These are phyloP conservation scores for Bombus haemorrhoidalis DNA, from an alignment of 1,140 invertebrate genomes.

Conservation along the genomic window DNA sequence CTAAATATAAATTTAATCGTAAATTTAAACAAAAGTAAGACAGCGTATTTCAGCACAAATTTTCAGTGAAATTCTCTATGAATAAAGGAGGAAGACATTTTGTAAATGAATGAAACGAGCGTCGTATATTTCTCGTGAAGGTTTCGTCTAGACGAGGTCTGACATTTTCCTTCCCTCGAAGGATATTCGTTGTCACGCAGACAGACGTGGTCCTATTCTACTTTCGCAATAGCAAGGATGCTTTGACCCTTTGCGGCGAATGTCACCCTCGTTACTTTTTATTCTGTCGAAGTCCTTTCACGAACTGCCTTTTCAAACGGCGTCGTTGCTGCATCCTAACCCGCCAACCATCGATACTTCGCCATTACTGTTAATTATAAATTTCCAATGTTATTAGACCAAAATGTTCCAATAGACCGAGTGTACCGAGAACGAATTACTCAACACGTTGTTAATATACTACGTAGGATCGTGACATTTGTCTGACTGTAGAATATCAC, in stretches of 20 bases:
- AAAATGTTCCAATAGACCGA: too few species aligned
- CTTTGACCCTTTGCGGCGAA: conserved; percentile 44
- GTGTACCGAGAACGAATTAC: too few species aligned
- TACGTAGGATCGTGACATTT: background rate
- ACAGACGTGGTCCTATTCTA: conserved; percentile 26
- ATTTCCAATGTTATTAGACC: background rate
- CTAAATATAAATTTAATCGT: background rate
- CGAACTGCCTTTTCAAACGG: background rate
- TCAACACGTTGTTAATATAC: too few species aligned
- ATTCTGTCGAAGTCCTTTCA: conserved; percentile 30
- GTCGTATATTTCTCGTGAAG: background rate
- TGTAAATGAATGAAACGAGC: background rate
- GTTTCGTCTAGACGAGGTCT: conserved; percentile 15
- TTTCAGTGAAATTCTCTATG: background rate
- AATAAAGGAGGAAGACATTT: background rate
- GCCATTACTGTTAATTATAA: background rate
- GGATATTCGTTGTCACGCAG: conserved; percentile 13
- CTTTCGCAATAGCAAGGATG: background rate
- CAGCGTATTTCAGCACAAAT: background rate
- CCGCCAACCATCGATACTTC: background rate
- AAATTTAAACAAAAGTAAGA: background rate
- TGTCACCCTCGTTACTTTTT: conserved; percentile 58
- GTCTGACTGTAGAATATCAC: background rate
- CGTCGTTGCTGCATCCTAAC: background rate
- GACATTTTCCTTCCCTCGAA: conserved; percentile 16